Percentiles rank a stretch among this genome's conserved stretches.
Evolutionary conservation across 2,113 vertebrate genomes (phyloP).

Genomic region (Chlorodrepanis virens): DNA sequence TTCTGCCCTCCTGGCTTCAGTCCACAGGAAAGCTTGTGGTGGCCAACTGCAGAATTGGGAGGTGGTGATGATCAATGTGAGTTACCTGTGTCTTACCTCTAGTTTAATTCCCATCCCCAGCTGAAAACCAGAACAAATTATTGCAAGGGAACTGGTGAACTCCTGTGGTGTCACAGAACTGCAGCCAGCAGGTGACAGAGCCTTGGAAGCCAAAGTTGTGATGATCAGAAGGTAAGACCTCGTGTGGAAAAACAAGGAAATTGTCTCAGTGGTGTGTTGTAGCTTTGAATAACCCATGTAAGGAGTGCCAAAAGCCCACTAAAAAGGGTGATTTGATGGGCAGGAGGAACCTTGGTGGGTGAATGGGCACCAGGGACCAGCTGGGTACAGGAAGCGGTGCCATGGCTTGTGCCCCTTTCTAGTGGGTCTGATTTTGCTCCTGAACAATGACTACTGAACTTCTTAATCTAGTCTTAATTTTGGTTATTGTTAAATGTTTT

Average conservation of each 20-base stretch:
- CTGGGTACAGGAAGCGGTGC: not conserved
- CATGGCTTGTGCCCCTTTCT: not conserved
- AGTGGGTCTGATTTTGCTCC: not conserved
- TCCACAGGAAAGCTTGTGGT: not conserved
- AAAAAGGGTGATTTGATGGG: not conserved
- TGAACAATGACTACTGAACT: not conserved
- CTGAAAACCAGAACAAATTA: not conserved
- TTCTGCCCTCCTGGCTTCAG: not conserved
- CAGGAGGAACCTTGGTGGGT: not conserved
- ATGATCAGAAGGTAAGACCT: not conserved
- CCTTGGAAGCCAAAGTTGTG: not conserved
- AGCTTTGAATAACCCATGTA: not conserved
- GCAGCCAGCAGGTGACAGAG: not conserved
- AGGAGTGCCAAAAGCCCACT: not conserved
- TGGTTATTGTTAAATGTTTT: constrained; percentile 10
- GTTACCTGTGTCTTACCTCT: not conserved
- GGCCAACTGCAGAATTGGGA: not conserved
- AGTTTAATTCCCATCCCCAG: not conserved
- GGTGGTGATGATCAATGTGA: not conserved
- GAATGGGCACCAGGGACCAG: not conserved
- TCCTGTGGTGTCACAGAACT: not conserved
- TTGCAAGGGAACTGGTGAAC: not conserved
- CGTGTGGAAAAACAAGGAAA: not conserved
- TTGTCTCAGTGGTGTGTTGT: not conserved
- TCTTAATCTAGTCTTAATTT: constrained; percentile 42